phyloP scores from a whole-genome alignment of 1,140 invertebrate genomes.

The Ceratina calcarata region DNA sequence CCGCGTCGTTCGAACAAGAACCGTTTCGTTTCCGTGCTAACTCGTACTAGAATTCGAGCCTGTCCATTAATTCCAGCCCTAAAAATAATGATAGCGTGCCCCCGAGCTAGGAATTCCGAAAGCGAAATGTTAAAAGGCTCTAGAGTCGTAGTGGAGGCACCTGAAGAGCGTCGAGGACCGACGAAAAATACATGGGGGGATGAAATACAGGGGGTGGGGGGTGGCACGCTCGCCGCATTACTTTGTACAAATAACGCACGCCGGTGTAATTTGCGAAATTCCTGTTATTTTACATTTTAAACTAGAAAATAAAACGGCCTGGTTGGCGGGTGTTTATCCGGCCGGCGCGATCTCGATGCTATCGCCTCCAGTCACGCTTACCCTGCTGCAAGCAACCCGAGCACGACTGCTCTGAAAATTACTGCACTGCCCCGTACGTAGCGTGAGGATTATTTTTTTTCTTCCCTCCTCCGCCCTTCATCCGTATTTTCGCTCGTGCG shows the following conservation, averaged over 20 bases:
- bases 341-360: constrained; percentile 73
- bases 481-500: background rate
- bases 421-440: constrained; percentile 67
- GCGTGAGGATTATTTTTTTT: constrained; percentile 70
- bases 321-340: constrained; percentile 71
- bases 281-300: constrained; percentile 77
- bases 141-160: constrained; percentile 10
- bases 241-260: constrained; percentile 74
- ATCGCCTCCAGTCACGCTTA: constrained; percentile 77
- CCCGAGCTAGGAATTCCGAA: constrained; percentile 45
- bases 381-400: constrained; percentile 70
- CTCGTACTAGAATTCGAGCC: constrained; percentile 34
- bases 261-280: constrained; percentile 74
- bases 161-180: constrained; percentile 7
- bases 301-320: constrained; percentile 75
- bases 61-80: constrained; percentile 56
- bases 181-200: background rate
- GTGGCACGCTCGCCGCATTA: constrained; percentile 68
- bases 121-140: constrained; percentile 21
- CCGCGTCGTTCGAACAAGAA: background rate
- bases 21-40: constrained; percentile 34
- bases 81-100: constrained; percentile 62
- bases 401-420: constrained; percentile 72
- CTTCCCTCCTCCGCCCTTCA: background rate
- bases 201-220: constrained; percentile 23